A percentile compares a stretch with the other conserved stretches of the same genome.
Conservation (phyloP, 2,113 vertebrate species). For the Melanerpes formicivorus region DNA sequence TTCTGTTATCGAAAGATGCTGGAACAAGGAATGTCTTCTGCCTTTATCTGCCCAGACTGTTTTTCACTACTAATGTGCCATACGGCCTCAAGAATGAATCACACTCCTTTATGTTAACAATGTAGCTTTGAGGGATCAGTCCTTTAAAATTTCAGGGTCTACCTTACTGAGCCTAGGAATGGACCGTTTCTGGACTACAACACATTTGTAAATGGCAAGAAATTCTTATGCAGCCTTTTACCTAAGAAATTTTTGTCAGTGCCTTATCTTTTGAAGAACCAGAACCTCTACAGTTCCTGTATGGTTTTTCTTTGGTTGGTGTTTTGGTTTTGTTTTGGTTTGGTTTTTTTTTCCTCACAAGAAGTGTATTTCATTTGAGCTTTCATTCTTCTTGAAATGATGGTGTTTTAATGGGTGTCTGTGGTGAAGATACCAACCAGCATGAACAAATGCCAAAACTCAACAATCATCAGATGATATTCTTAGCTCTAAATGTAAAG, state of each 20-base stretch:
- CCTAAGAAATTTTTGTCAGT: conserved; percentile 88
- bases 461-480: conserved; percentile 55
- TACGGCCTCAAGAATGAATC: conserved; percentile 76
- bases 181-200: conserved; percentile 77
- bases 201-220: conserved; percentile 83
- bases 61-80: conserved; percentile 76
- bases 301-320: neutral
- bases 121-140: conserved; percentile 80
- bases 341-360: conserved; percentile 29
- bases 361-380: conserved; percentile 59
- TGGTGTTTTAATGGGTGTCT: conserved; percentile 62
- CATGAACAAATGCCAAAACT: conserved; percentile 71
- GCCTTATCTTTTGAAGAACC: conserved; percentile 84
- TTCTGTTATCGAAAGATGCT: conserved; percentile 66
- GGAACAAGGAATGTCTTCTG: conserved; percentile 73
- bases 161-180: conserved; percentile 80
- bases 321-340: neutral
- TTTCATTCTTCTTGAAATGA: conserved; percentile 63
- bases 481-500: conserved; percentile 69
- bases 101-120: conserved; percentile 68
- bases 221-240: conserved; percentile 86
- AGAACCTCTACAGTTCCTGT: conserved; percentile 80
- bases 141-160: conserved; percentile 80
- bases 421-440: conserved; percentile 56
- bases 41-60: conserved; percentile 83